These are phyloP conservation scores for Malurus splendens DNA, from an alignment of 2,797 vertebrate genomes.

Conservation along the genomic window DNA sequence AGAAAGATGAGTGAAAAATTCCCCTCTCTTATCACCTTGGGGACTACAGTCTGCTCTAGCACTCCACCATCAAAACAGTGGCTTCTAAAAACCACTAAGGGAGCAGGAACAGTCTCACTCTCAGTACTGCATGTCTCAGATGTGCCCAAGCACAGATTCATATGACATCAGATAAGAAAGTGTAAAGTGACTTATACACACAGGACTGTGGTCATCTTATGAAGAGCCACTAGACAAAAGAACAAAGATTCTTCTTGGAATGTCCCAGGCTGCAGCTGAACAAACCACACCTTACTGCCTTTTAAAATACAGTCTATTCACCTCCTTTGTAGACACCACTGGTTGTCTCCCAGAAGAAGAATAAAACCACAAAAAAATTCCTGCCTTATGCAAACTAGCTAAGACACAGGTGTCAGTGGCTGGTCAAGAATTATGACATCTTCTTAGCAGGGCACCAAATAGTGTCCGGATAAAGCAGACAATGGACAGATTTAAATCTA, in stretches of 20 bases:
- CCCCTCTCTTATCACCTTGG: conserved; percentile 5
- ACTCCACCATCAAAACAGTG: background rate
- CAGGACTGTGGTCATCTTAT: background rate
- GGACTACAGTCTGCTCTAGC: conserved; percentile 34
- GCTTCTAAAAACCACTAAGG: background rate
- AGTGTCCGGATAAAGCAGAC: conserved; percentile 87
- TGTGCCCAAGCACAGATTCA: background rate
- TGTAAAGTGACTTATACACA: background rate
- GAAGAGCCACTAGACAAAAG: background rate
- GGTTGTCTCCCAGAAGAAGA: background rate
- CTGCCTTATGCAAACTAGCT: background rate
- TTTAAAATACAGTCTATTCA: background rate
- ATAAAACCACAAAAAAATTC: background rate
- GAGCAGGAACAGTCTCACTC: background rate
- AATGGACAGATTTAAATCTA: conserved; percentile 93
- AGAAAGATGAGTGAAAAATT: background rate
- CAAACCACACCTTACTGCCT: background rate
- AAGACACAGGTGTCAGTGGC: background rate
- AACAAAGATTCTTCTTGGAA: background rate
- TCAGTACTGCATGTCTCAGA: background rate
- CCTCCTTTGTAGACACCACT: background rate
- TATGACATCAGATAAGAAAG: background rate
- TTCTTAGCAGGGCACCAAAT: conserved; percentile 81
- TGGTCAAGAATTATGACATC: background rate
- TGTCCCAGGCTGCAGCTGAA: background rate